These are phyloP conservation scores for Neofelis nebulosa DNA, from an alignment of 2,113 vertebrate species.

Conservation along the genomic window DNA sequence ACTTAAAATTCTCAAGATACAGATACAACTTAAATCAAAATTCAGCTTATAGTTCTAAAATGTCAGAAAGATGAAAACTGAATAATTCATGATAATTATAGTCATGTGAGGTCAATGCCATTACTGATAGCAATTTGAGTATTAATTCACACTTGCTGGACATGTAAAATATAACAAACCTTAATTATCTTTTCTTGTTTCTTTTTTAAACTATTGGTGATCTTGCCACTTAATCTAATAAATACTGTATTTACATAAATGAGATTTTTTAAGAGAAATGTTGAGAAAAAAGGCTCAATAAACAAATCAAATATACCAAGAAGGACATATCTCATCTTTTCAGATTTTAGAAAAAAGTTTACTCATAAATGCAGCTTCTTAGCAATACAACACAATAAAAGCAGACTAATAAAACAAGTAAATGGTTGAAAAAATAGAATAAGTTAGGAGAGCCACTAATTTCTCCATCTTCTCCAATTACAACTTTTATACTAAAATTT, in stretches of 20 bases:
- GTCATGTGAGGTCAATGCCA: not conserved
- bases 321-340: not conserved
- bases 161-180: not conserved
- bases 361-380: not conserved
- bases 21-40: constrained; percentile 14
- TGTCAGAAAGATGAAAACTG: not conserved
- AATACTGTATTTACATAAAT: not conserved
- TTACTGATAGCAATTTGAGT: not conserved
- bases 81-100: not conserved
- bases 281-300: not conserved
- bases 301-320: not conserved
- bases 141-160: not conserved
- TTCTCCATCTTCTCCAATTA: not conserved
- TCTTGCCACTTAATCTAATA: not conserved
- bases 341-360: not conserved
- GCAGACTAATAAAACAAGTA: not conserved
- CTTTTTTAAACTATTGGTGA: not conserved
- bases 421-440: not conserved
- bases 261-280: not conserved
- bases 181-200: not conserved
- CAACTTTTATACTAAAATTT: not conserved
- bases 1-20: constrained; percentile 10
- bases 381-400: not conserved
- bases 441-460: not conserved
- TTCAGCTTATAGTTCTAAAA: not conserved